Evolutionary conservation across 2,797 vertebrate species (phyloP).

Genomic region (Oreochromis grahami): DNA sequence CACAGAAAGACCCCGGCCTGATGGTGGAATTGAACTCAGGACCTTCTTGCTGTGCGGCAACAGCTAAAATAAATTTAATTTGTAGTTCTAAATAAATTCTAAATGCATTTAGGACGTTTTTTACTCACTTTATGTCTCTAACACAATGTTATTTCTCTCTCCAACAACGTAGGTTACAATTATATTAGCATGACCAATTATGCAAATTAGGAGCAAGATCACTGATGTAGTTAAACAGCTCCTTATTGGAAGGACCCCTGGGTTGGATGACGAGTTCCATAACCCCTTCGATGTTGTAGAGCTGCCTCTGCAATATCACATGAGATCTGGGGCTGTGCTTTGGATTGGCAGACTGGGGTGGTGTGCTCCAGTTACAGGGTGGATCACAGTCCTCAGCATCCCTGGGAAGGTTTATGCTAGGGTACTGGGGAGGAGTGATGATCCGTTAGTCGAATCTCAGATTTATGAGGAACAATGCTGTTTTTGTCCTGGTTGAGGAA

Average conservation of each 20-base stretch:
- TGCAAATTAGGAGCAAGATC: too few relatives aligned
- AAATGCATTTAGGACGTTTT: too few relatives aligned
- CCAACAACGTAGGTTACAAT: too few relatives aligned
- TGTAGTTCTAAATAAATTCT: too few relatives aligned
- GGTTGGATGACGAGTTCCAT: neutral
- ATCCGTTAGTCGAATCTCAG: neutral
- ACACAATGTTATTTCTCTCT: too few relatives aligned
- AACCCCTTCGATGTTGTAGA: neutral
- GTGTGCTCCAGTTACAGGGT: neutral
- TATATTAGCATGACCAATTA: too few relatives aligned
- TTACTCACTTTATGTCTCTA: too few relatives aligned
- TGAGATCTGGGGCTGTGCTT: neutral
- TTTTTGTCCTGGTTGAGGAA: neutral
- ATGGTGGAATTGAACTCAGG: too few relatives aligned
- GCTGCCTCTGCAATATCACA: neutral
- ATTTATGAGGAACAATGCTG: neutral
- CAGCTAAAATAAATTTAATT: too few relatives aligned
- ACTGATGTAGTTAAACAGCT: neutral
- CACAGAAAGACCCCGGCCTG: too few relatives aligned
- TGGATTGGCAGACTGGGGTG: neutral
- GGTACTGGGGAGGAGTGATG: neutral
- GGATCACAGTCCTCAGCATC: neutral
- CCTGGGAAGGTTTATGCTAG: neutral
- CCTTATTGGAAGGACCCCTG: neutral
- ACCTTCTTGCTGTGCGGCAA: too few relatives aligned